Conservation (phyloP, 2,888 invertebrate species). For the Ctena decussata region DNA sequence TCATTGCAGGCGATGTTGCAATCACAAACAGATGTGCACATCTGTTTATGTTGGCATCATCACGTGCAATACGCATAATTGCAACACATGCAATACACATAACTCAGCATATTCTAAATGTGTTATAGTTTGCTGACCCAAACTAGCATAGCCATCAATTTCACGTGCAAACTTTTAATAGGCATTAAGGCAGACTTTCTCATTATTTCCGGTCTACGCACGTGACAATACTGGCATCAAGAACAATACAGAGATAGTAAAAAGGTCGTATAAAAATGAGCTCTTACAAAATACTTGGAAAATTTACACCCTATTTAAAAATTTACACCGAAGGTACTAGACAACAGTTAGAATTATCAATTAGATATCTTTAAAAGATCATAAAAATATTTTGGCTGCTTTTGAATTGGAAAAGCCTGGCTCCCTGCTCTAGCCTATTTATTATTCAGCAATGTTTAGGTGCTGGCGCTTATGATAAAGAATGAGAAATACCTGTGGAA, state of each 20-base stretch:
- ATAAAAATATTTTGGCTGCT: not conserved
- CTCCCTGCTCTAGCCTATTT: too few species aligned
- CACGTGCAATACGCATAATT: too few species aligned
- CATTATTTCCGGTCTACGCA: constrained; percentile 1
- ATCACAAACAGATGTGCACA: too few species aligned
- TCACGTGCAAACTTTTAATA: not conserved
- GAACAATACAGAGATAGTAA: constrained; percentile 59
- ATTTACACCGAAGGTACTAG: constrained; percentile 44
- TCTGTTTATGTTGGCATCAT: too few species aligned
- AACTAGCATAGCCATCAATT: too few species aligned
- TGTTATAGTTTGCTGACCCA: too few species aligned
- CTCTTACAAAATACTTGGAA: constrained; percentile 55
- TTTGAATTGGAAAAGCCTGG: not conserved
- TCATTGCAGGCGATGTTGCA: too few species aligned
- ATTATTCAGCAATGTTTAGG: too few species aligned
- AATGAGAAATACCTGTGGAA: too few species aligned
- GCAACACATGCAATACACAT: too few species aligned
- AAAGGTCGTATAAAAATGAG: constrained; percentile 52
- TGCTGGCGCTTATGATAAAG: too few species aligned
- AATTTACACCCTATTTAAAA: constrained; percentile 35
- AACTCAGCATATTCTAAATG: too few species aligned
- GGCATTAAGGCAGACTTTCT: not conserved
- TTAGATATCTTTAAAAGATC: not conserved
- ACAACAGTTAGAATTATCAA: constrained; percentile 52
- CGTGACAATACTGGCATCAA: constrained; percentile 31